Evolutionary conservation across 2,888 invertebrate species (phyloP).

Genomic region (Eustalomyia histrio): DNA sequence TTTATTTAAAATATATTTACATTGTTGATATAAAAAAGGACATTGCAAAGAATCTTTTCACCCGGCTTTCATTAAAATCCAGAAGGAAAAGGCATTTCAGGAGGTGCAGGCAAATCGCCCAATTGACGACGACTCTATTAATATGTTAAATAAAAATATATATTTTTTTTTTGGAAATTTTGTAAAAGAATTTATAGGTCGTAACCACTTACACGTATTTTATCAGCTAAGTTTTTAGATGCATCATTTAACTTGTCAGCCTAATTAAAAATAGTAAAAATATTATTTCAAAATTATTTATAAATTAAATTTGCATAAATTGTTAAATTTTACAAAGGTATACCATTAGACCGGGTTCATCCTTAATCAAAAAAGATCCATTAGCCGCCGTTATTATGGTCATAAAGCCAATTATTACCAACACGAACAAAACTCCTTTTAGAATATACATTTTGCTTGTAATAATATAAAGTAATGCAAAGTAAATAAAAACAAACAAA

Average conservation of each 20-base stretch:
- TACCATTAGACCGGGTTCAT: conserved; percentile 23
- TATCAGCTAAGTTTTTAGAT: background rate
- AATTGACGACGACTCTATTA: conserved; percentile 28
- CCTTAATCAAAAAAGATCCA: conserved; percentile 11
- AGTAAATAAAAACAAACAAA: background rate
- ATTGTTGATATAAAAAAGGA: too few relatives aligned
- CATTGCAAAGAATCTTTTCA: too few relatives aligned
- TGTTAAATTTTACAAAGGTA: background rate
- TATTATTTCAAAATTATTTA: background rate
- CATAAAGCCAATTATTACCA: conserved; percentile 21
- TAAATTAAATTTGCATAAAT: too few relatives aligned
- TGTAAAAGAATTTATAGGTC: background rate
- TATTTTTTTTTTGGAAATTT: background rate
- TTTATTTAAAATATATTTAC: conserved; percentile 14
- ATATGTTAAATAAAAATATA: background rate
- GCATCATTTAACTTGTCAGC: background rate
- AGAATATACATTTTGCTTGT: conserved; percentile 21
- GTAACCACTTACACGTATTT: conserved; percentile 15
- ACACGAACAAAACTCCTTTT: conserved; percentile 19
- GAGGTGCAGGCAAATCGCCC: background rate
- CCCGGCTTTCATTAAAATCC: conserved; percentile 2
- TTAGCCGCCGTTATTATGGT: conserved; percentile 1
- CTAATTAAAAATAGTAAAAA: background rate
- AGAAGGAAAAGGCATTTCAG: conserved; percentile 24
- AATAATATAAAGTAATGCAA: conserved; percentile 1